A percentile compares a stretch with the other conserved stretches of the same genome.
These are phyloP conservation scores for Pomacea canaliculata DNA, from an alignment of 2,888 invertebrate genomes.

Conservation along the genomic window DNA sequence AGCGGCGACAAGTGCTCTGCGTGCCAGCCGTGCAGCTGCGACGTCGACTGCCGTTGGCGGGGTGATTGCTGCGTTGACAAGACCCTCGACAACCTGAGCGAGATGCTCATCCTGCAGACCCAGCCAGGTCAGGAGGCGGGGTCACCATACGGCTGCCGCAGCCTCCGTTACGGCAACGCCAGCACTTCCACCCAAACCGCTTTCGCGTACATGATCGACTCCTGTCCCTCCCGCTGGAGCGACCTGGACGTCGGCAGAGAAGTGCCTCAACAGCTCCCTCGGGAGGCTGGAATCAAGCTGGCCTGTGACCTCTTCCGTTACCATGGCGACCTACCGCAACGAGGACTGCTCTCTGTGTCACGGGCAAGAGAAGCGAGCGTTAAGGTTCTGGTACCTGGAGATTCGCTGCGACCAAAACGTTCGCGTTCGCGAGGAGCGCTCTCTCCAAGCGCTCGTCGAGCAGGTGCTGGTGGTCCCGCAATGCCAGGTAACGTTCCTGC, in stretches of 20 bases:
- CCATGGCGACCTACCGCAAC: constrained; percentile 7
- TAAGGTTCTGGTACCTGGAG: constrained; percentile 10
- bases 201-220: constrained; percentile 19
- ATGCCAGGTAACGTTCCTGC: constrained; percentile 12
- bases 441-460: background rate
- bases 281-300: background rate
- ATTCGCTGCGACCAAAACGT: constrained; percentile 5
- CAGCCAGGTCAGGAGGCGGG: background rate
- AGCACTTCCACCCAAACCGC: background rate
- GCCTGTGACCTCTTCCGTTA: constrained; percentile 9
- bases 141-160: background rate
- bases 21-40: constrained; percentile 17
- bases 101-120: background rate
- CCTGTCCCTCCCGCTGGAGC: background rate
- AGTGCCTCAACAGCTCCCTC: background rate
- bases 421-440: background rate
- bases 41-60: constrained; percentile 3
- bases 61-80: constrained; percentile 23
- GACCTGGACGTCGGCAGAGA: background rate
- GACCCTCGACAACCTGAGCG: background rate
- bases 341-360: constrained; percentile 13
- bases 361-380: background rate
- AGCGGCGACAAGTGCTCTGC: constrained; percentile 3
- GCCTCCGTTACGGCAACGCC: constrained; percentile 1
- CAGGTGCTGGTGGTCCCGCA: background rate